A percentile compares a stretch with the other conserved stretches of the same genome.
These are phyloP conservation scores for Capreolus pygargus DNA, from an alignment of 2,113 vertebrate genomes.

Conservation along the genomic window DNA sequence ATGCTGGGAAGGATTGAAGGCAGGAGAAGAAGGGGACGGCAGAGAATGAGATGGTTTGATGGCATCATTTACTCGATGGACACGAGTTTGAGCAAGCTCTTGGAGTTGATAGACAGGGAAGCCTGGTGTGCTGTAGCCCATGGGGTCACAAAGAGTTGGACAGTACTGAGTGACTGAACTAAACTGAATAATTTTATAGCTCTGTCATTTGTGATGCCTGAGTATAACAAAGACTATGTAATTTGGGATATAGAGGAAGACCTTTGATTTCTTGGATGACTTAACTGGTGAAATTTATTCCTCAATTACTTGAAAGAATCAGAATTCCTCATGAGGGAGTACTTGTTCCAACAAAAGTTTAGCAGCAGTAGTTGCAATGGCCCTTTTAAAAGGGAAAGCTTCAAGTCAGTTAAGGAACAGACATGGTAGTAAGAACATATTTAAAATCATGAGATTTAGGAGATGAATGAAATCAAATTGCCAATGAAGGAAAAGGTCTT, in stretches of 20 bases:
- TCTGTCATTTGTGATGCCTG: background rate
- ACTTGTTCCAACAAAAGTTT: background rate
- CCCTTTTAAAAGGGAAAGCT: background rate
- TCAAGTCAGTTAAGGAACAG: background rate
- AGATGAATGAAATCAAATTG: background rate
- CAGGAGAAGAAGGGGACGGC: background rate
- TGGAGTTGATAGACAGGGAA: background rate
- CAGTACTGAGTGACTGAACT: background rate
- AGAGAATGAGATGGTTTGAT: background rate
- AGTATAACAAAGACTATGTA: background rate
- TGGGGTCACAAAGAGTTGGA: background rate
- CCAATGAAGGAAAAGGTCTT: background rate
- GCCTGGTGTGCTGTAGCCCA: background rate
- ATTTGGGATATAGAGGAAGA: background rate
- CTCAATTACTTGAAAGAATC: background rate
- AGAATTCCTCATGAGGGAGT: background rate
- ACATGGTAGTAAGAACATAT: background rate
- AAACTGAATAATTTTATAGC: background rate
- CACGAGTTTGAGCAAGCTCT: background rate
- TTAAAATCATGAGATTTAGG: background rate
- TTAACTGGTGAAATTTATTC: background rate
- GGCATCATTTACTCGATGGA: background rate
- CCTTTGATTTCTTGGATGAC: background rate
- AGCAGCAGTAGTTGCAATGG: background rate
- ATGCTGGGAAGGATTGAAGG: background rate